A percentile compares a stretch with the other conserved stretches of the same genome.
phyloP scores from a whole-genome alignment of 1,140 invertebrate species.

The Heliconius hermathena region DNA sequence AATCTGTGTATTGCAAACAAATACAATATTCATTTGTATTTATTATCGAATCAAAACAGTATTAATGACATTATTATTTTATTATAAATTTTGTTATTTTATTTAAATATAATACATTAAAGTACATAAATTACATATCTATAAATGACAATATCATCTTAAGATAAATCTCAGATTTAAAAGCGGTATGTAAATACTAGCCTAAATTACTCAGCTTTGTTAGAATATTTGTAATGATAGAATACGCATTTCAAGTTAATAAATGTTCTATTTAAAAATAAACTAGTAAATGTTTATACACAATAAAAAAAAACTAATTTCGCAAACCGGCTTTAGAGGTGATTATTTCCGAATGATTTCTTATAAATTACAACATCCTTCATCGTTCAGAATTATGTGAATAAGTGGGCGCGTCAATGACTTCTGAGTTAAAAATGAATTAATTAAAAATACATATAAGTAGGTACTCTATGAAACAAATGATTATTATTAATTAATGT shows the following conservation, averaged over 20 bases:
- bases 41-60: slow-evolving; percentile 1
- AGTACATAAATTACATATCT: too few species aligned
- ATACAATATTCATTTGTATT: slow-evolving; percentile 25
- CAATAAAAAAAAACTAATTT: slow-evolving; percentile 7
- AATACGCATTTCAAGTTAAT: not conserved
- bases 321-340: not conserved
- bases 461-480: not conserved
- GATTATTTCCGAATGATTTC: slow-evolving; percentile 14
- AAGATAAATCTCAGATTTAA: too few species aligned
- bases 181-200: too few species aligned
- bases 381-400: slow-evolving; percentile 6
- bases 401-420: not conserved
- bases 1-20: slow-evolving; percentile 44
- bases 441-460: not conserved
- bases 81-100: not conserved
- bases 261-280: slow-evolving; percentile 2
- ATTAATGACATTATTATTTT: not conserved
- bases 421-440: not conserved
- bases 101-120: too few species aligned
- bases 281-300: not conserved
- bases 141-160: too few species aligned
- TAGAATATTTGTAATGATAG: not conserved
- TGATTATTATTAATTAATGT: too few species aligned
- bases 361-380: slow-evolving; percentile 17
- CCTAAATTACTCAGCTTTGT: too few species aligned